These are phyloP conservation scores for Drosophila mayri DNA, from an alignment of 1,140 invertebrate genomes.

Conservation along the genomic window DNA sequence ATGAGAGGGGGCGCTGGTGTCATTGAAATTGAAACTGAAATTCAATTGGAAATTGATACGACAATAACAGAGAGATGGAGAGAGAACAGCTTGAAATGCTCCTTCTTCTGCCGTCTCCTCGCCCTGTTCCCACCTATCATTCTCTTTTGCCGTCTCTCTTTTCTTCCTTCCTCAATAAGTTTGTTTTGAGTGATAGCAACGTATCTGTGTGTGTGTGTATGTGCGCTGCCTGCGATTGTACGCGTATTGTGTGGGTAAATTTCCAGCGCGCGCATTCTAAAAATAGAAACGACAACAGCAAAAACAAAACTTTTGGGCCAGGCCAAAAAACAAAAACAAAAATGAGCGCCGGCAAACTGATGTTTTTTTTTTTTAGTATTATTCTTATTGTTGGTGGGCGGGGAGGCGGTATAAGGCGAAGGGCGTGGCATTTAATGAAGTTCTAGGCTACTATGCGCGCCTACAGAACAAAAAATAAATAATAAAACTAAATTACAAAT, in stretches of 20 bases:
- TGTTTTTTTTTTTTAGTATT: neutral
- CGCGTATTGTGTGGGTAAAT: constrained; percentile 65
- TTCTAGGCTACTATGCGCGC: constrained; percentile 35
- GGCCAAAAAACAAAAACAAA: constrained; percentile 15
- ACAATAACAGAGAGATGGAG: constrained; percentile 28
- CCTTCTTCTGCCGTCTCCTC: neutral
- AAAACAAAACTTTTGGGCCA: constrained; percentile 49
- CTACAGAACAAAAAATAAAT: neutral
- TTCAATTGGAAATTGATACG: constrained; percentile 69
- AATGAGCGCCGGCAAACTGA: constrained; percentile 25
- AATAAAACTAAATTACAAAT: neutral
- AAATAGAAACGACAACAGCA: constrained; percentile 72
- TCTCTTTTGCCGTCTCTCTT: constrained; percentile 25
- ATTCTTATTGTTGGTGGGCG: constrained; percentile 20
- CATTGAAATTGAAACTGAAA: constrained; percentile 65
- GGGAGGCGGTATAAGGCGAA: neutral
- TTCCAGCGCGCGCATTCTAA: constrained; percentile 78
- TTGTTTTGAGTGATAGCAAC: constrained; percentile 75
- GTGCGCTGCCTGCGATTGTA: constrained; percentile 22
- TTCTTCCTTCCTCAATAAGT: constrained; percentile 59
- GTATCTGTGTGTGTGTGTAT: constrained; percentile 16
- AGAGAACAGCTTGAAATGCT: constrained; percentile 8
- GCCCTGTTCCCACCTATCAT: neutral
- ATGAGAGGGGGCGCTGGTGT: constrained; percentile 16
- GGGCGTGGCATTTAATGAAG: constrained; percentile 31